Evolutionary conservation across 2,888 invertebrate species (phyloP).

Genomic region (Chrysotoxum bicinctum): DNA sequence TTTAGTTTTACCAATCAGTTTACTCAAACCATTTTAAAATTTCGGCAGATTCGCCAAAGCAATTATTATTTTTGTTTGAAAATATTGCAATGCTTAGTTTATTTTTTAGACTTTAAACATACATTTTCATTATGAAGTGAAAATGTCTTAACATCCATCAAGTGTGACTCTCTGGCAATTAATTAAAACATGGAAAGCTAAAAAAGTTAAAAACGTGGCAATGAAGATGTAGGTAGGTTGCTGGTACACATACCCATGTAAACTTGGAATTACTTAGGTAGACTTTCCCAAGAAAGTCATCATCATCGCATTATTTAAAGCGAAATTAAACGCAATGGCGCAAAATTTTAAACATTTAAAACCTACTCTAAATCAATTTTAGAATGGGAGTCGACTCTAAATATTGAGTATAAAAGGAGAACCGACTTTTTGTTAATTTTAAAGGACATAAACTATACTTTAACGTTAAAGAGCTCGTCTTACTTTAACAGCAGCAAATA

Average conservation of each 20-base stretch:
- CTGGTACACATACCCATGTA: neutral
- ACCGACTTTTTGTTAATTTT: too few species aligned
- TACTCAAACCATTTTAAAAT: too few species aligned
- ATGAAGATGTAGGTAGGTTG: neutral
- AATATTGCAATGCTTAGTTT: neutral
- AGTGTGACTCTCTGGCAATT: neutral
- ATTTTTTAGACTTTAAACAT: neutral
- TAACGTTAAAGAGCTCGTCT: too few species aligned
- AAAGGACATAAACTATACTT: too few species aligned
- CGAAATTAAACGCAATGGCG: conserved; percentile 66
- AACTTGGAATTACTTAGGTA: neutral
- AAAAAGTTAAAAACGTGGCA: neutral
- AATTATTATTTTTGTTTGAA: too few species aligned
- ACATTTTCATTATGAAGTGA: neutral
- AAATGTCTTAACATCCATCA: neutral
- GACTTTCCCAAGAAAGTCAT: conserved; percentile 27
- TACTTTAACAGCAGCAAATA: too few species aligned
- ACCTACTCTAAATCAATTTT: too few species aligned
- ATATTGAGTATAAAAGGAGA: too few species aligned
- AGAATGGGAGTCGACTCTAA: too few species aligned
- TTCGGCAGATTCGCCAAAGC: too few species aligned
- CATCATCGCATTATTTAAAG: conserved; percentile 57
- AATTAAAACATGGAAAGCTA: conserved; percentile 4
- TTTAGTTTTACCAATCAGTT: too few species aligned
- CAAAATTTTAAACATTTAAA: too few species aligned